Base-by-base conservation (phyloP, 2,113 vertebrate genomes). In the Mugil cephalus region DNA sequence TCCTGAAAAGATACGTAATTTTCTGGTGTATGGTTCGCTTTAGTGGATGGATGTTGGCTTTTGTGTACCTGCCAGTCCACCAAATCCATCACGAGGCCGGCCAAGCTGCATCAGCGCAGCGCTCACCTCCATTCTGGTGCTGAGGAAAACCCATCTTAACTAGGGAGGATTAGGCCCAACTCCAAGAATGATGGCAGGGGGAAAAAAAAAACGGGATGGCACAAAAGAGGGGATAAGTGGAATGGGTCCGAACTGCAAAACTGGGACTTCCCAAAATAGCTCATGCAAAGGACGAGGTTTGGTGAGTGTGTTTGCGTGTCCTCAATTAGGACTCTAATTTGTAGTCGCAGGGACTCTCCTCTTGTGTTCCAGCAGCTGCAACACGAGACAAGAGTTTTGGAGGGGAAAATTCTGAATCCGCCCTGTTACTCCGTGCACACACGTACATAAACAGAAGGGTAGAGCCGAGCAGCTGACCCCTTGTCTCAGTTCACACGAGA, bases 221-320 rank as follows among this genome's bases (percentile, higher is more conserved):
- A 93, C 82, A 89, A 87, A 88, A 79, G 83, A 74, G 48, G n/a
- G 82, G 89, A 88, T 88, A 85, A 88, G 75, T 47, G 1, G 74
- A 74, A 88, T 80, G 76, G 82, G 81, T 74, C 70, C 53, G 46
- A 88, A 69, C 7, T 65, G 72, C 77, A 84, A n/a, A 84, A 84
- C 62, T 68, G 70, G 78, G 78, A 87, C 83, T 85, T 87, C 74
- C 86, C 72, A 72, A 89, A 93, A 89, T 89, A 91, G 85, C 76
- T 81, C 42, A 10, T 46, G 75, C 47, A 77, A 69, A 69, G 24
- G 43, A 70, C 62, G 47, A 43, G 21, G 48, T 50, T 46, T 67
- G n/a, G 69, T 78, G 62, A 72, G 77, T 50, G 34, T 55, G 62
- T 82, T 42, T 68, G 39, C 62, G 75, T 69, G 63, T 80, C 75